Conservation (phyloP, 2,888 invertebrate species). For the Diaphora mendica region DNA sequence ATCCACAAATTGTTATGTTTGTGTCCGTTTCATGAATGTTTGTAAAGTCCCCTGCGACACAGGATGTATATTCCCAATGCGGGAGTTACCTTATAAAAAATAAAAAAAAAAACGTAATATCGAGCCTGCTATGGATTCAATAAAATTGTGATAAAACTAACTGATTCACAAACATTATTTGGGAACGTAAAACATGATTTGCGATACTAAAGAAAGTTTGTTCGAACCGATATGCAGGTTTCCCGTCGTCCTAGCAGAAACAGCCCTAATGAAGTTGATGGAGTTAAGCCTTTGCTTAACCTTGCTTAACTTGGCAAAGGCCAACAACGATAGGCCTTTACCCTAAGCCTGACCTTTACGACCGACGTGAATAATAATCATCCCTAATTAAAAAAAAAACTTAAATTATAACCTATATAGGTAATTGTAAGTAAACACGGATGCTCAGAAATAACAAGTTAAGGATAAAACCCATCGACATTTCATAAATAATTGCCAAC, state of each 20-base stretch:
- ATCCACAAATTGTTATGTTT: too few species aligned
- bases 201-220: neutral
- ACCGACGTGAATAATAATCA: neutral
- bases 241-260: neutral
- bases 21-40: too few species aligned
- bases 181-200: too few species aligned
- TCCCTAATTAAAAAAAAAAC: neutral
- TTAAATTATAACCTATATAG: neutral
- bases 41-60: too few species aligned
- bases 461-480: constrained; percentile 15
- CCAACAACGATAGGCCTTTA: neutral
- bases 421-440: neutral
- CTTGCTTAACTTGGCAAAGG: too few species aligned
- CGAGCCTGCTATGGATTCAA: too few species aligned
- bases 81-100: too few species aligned
- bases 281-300: too few species aligned
- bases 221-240: neutral
- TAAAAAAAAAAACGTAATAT: too few species aligned
- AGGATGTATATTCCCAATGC: too few species aligned
- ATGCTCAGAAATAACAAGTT: neutral
- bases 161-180: neutral
- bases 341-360: neutral
- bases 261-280: neutral
- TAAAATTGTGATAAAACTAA: neutral
- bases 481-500: constrained; percentile 35